Base-by-base conservation (phyloP, 2,888 invertebrate genomes). In the Bellardia bayeri region DNA sequence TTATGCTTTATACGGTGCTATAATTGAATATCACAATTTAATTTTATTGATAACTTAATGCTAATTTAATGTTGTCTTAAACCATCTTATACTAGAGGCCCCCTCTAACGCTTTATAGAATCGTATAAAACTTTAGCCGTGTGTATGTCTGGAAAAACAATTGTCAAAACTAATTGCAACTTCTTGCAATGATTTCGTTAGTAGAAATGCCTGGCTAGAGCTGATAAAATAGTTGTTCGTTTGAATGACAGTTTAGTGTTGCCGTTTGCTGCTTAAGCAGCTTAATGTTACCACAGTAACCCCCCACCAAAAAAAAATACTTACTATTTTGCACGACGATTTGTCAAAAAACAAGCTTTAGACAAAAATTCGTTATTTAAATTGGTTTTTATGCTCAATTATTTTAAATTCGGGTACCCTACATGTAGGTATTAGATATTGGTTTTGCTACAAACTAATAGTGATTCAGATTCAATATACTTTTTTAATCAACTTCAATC, bases 231-330 rank as follows among this genome's bases (percentile, higher is more conserved):
- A 33, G 84, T 81, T 84, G 78, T 84, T 72, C 54, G 51, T 74
- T 87, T 78, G 84, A 84, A 78, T 82, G 87, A 87, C 84, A 85
- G 42, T 79, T 87, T 79, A 82, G 82, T 87, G 84, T 58, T 81
- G 84, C 81, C 66, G 54, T 72, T 68, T 45, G 82, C 87, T 87
- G 87, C 81, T 82, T 82, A 82, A 85, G 87, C 87, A 87, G 87
- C 79, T 64, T 75, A 78, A 84, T 81, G 63, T 56, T 78, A 72
- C 72, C 64, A 63, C 33, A 68, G 76, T 64, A 63, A 69, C 63
- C 76, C 61, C 37, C 63, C 76, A 51, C 37, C 16, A 49, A 33
- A 23, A 58, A 16, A 49, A 51, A 76, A 69, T 82, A 74, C 87
- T 82, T 84, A 78, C 83, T 64, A 74, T 74, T 79, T 81, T 81